phyloP scores from a whole-genome alignment of 1,140 invertebrate genomes.

The Nasonia vitripennis region DNA sequence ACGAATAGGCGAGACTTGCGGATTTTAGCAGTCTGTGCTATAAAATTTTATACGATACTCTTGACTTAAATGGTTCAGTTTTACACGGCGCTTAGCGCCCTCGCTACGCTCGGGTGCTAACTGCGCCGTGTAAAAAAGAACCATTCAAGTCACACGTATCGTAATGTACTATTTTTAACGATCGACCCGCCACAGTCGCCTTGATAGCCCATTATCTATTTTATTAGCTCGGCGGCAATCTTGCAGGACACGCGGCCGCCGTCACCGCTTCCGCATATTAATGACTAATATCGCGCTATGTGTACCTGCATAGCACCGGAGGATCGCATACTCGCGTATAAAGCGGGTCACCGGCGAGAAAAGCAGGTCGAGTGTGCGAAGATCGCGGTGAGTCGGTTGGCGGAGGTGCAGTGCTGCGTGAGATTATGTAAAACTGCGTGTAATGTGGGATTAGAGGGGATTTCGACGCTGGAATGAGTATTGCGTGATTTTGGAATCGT shows the following conservation, averaged over 20 bases:
- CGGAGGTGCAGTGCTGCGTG: too few species aligned
- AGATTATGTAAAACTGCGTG: background rate
- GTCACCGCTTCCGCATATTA: conserved; percentile 30
- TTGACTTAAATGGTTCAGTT: too few species aligned
- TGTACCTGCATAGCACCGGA: background rate
- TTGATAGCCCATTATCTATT: conserved; percentile 20
- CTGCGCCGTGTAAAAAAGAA: too few species aligned
- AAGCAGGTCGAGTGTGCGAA: background rate
- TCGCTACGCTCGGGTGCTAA: too few species aligned
- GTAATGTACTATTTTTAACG: too few species aligned
- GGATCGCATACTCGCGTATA: background rate
- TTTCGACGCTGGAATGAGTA: background rate
- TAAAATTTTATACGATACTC: too few species aligned
- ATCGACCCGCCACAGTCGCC: background rate
- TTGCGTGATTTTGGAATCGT: too few species aligned
- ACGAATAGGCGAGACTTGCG: too few species aligned
- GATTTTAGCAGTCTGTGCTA: too few species aligned
- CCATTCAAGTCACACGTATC: too few species aligned
- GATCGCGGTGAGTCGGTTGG: background rate
- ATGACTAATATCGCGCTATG: conserved; percentile 15
- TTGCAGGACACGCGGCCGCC: background rate
- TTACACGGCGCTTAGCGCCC: too few species aligned
- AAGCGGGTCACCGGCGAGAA: conserved; percentile 24
- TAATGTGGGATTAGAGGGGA: background rate
- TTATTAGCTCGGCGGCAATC: conserved; percentile 25